Evolutionary conservation across 2,797 vertebrate genomes (phyloP), one percentile per base, ranked within the genome.

Genomic region (Protosalanx chinensis): DNA sequence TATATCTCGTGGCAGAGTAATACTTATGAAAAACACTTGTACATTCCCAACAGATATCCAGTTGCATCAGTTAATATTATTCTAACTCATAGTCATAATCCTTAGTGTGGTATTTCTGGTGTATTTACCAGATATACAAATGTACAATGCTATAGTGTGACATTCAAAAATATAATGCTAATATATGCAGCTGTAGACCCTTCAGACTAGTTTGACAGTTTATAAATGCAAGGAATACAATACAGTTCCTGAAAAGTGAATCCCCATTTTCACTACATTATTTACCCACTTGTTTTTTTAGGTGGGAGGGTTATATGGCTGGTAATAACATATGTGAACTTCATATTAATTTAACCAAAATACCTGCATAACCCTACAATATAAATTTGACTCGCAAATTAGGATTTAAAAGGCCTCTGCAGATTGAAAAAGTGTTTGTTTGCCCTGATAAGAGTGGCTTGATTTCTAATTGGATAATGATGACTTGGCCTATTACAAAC

Each of bases 331-430:
- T 37, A 65, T 33, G n/a, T 41, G 20, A 66, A 56, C 35, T 35
- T 46, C 33, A 33, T 58, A 51, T 65, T 65, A 33, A 37, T 65
- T 72, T 41, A 72, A 20, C 49, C 65, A 41, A n/a, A 33, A 46
- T 35, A 65, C 70, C 70, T 57, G n/a, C n/a, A 57, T n/a, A 29
- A n/a, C 49, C 61, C 69, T 33, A 63, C 18, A 71, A 64, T 71
- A 64, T 64, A 33, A 64, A 64, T 64, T 20, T 57, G 59, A 64
- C 70, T 56, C 56, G 70, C 61, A 53, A 64, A 71, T 64, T 30
- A 71, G n/a, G 58, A 46, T 60, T 16, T 64, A 6, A 72, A 67
- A 58, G 56, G 6, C 64, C 53, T 59, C 46, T 41, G 51, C 32
- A 29, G 61, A 71, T 71, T 56, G 37, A 65, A 72, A 65, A 20